Percentiles rank a stretch among this genome's conserved stretches.
These are phyloP conservation scores for Alces alces DNA, from an alignment of 2,113 vertebrate genomes.

Conservation along the genomic window DNA sequence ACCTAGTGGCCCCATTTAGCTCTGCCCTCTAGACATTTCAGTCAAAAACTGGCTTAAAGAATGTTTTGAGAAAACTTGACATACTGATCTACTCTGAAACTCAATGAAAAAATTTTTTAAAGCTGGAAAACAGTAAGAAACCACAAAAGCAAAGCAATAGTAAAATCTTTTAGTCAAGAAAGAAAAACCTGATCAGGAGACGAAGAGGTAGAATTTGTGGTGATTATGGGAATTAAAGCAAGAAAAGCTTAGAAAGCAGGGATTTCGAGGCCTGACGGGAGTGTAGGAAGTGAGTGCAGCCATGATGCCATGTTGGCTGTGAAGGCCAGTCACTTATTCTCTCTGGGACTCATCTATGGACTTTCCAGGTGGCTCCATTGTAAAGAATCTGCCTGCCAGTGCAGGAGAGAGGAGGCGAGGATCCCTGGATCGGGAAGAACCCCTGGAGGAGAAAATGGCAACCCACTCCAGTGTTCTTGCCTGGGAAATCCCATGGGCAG, in stretches of 20 bases:
- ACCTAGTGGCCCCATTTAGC: constrained; percentile 65
- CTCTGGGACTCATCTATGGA: neutral
- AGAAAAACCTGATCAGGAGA: constrained; percentile 45
- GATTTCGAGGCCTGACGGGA: neutral
- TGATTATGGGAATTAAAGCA: neutral
- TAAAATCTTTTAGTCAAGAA: constrained; percentile 36
- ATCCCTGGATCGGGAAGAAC: neutral
- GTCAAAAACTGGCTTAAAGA: constrained; percentile 58
- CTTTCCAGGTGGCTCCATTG: neutral
- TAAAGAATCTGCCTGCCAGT: neutral
- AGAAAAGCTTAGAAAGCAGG: neutral
- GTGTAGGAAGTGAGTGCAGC: neutral
- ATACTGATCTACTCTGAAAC: constrained; percentile 57
- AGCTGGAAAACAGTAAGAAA: constrained; percentile 45
- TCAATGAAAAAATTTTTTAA: constrained; percentile 42
- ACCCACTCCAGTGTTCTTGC: neutral
- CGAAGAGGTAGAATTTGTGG: neutral
- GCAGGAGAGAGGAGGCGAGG: neutral
- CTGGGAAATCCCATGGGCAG: neutral
- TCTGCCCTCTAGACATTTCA: constrained; percentile 62
- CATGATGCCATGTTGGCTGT: no score
- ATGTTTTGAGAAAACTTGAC: constrained; percentile 57
- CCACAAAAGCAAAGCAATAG: constrained; percentile 16
- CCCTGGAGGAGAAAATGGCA: neutral
- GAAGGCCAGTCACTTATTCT: neutral